Conservation (phyloP, 2,113 vertebrate genomes). For the Neolamprologus ventralis region DNA sequence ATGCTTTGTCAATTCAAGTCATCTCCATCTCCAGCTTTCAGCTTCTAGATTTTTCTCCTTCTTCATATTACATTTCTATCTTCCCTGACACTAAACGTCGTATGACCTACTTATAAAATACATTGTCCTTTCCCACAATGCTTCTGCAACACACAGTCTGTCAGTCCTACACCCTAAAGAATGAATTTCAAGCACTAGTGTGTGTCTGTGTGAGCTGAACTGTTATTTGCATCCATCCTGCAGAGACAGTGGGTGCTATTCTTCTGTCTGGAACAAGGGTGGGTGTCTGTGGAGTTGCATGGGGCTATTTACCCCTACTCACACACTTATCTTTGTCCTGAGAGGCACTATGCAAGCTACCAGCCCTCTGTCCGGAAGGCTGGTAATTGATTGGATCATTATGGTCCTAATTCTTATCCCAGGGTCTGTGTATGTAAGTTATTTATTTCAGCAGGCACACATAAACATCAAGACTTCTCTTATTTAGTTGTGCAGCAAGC, state of each 20-base stretch:
- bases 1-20: neutral
- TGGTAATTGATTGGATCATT: constrained; percentile 2
- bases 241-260: constrained; percentile 50
- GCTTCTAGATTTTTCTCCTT: neutral
- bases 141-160: neutral
- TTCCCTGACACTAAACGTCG: neutral
- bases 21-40: neutral
- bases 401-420: neutral
- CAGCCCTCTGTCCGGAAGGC: neutral
- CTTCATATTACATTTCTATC: neutral
- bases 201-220: constrained; percentile 6
- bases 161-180: neutral
- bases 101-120: neutral
- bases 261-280: constrained; percentile 45
- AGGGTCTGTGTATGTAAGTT: neutral
- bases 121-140: neutral
- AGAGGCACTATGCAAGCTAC: neutral
- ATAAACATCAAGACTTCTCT: neutral
- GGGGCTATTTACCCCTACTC: constrained; percentile 13
- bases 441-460: neutral
- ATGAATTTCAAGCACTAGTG: neutral
- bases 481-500: neutral
- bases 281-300: constrained; percentile 33
- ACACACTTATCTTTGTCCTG: constrained; percentile 26
- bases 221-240: constrained; percentile 38